These are phyloP conservation scores for Lampris incognitus DNA, from an alignment of 2,113 vertebrate genomes.

Conservation along the genomic window DNA sequence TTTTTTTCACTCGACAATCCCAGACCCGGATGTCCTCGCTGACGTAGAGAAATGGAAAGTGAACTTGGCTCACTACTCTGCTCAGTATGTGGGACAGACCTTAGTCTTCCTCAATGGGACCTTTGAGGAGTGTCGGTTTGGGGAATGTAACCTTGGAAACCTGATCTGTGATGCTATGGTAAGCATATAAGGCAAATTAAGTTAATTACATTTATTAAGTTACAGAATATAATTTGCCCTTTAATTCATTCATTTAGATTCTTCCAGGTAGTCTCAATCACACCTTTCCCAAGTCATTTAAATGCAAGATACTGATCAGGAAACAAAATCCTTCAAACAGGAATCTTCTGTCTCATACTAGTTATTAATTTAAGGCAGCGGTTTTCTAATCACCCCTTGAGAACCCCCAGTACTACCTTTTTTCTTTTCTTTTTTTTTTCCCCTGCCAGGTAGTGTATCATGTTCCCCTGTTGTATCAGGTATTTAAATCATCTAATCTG, in stretches of 20 bases:
- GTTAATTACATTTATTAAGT: no score
- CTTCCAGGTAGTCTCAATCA: not conserved
- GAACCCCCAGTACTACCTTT: no score
- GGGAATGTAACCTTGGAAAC: constrained; percentile 94
- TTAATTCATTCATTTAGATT: not conserved
- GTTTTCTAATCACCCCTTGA: no score
- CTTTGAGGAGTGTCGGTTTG: constrained; percentile 85
- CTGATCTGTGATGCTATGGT: constrained; percentile 93
- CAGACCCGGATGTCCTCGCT: constrained; percentile 84
- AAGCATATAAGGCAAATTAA: constrained; percentile 51
- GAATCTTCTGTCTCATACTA: no score
- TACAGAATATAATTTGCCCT: not conserved
- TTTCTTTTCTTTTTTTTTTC: no score
- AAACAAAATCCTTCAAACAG: no score
- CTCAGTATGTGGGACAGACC: constrained; percentile 85
- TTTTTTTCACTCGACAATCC: constrained; percentile 1
- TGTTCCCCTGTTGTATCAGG: no score
- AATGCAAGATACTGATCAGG: no score
- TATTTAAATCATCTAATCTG: no score
- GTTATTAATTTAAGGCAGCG: no score
- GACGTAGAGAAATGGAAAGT: constrained; percentile 85
- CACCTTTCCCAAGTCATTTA: no score
- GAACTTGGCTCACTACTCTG: constrained; percentile 83
- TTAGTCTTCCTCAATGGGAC: constrained; percentile 91
- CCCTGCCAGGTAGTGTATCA: no score